Percentiles rank a stretch among this genome's conserved stretches.
Evolutionary conservation across 2,888 invertebrate genomes (phyloP).

Genomic region (Ennomos fuscantarius): DNA sequence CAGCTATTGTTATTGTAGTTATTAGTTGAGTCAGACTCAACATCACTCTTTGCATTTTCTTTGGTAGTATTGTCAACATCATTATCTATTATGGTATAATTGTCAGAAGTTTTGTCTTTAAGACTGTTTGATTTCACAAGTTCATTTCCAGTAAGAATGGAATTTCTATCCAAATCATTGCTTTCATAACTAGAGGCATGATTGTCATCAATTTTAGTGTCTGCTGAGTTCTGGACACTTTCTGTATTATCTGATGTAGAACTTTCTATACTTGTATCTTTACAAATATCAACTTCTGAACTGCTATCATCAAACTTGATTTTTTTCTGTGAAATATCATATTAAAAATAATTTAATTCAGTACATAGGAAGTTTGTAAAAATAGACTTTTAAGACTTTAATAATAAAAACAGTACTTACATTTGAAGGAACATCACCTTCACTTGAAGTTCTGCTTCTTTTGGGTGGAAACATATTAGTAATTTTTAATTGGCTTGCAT

Average conservation of each 20-base stretch:
- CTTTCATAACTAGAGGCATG: not conserved
- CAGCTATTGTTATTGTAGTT: conserved; percentile 32
- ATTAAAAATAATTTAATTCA: not conserved
- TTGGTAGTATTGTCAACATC: not conserved
- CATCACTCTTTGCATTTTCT: conserved; percentile 12
- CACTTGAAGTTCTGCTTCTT: conserved; percentile 53
- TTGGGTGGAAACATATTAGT: conserved; percentile 59
- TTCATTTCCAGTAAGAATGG: not conserved
- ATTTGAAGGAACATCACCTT: conserved; percentile 20
- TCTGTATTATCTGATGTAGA: conserved; percentile 1
- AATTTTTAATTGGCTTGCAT: conserved; percentile 57
- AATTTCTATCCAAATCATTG: not conserved
- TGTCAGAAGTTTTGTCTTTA: not conserved
- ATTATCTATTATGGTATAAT: not conserved
- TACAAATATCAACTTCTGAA: not conserved
- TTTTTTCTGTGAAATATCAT: conserved; percentile 57
- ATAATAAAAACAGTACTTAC: conserved; percentile 14
- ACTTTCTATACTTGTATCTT: conserved; percentile 7
- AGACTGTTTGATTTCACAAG: not conserved
- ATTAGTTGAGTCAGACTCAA: not conserved
- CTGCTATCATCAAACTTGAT: conserved; percentile 35
- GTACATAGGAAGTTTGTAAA: too few relatives aligned
- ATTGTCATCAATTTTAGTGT: conserved; percentile 1
- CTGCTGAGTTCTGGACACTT: not conserved
- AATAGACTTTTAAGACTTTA: too few relatives aligned